Evolutionary conservation across 2,888 invertebrate species (phyloP), one percentile per base, ranked within the genome.

Genomic region (Chymomyza caudatula): DNA sequence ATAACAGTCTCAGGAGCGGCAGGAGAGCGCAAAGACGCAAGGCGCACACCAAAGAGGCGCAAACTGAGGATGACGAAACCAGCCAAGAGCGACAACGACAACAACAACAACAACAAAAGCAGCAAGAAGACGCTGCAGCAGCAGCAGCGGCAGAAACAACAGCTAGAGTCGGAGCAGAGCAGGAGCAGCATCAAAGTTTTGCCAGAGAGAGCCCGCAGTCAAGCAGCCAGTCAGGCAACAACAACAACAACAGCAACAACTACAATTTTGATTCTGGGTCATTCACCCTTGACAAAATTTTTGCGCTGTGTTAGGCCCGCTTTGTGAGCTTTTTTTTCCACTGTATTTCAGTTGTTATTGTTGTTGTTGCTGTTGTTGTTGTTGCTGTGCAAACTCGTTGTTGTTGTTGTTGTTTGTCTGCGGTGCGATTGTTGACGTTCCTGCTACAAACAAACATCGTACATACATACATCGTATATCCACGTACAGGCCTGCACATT

Each of bases 281-380:
- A 88, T 88, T 88, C 88, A 88, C 88, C 88, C 88, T 86, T 84
- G 74, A 84, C 80, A 81, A 87, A 87, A 87, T 73, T 85, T 84
- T 76, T 51, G 74, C 81, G 68, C 84, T 76, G 85, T 78, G 85
- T 86, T 85, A 78, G 85, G 85, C 85, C 78, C 80, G 78, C 69
- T 83, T 74, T 80, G 81, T 78, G 44, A 69, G 57, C 72, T 25
- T 25, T 67, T 66, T 47, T 64, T 67, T 47, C 47, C 68, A 56
- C 55, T 61, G 42, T 51, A 61, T 44, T 58, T 56, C 20, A 25
- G 56, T 42, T 57, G 37, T 42, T 59, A 15, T 51, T 61, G 54
- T 44, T 61, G 23, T 15, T 58, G 53, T 29, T 58, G 25, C 19
- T 47, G 25, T 49, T 55, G 37, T 49, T 56, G 15, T 42, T 37